These are phyloP conservation scores for Hypotaenidia okinawae DNA, from an alignment of 2,797 vertebrate genomes.

Conservation along the genomic window DNA sequence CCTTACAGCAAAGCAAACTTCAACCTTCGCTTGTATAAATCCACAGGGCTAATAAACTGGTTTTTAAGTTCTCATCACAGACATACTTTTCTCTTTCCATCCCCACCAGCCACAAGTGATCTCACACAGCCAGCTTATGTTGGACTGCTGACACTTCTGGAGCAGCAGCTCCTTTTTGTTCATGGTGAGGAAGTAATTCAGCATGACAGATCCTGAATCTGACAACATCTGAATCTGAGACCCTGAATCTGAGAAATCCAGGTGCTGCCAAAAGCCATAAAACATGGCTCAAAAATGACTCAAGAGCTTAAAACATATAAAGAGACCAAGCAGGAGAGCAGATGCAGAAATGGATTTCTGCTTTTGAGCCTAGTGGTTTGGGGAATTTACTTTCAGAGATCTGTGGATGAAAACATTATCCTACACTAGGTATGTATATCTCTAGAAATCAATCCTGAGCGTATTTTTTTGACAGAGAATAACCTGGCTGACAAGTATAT, in stretches of 20 bases:
- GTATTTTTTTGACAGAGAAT: not conserved
- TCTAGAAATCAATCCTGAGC: not conserved
- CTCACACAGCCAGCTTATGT: not conserved
- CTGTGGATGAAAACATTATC: not conserved
- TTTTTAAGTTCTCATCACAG: not conserved
- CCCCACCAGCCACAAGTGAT: not conserved
- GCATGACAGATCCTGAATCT: not conserved
- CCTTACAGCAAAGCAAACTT: not conserved
- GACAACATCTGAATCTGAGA: constrained; percentile 20
- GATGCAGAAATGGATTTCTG: not conserved
- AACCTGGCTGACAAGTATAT: not conserved
- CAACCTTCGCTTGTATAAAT: not conserved
- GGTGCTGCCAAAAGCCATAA: not conserved
- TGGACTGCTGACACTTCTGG: not conserved
- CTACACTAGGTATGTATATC: not conserved
- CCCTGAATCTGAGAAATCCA: not conserved
- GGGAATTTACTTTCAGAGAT: not conserved
- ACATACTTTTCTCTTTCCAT: not conserved
- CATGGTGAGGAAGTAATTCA: constrained; percentile 6
- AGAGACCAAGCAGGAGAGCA: not conserved
- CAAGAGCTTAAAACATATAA: not conserved
- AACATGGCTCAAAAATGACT: not conserved
- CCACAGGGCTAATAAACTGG: not conserved
- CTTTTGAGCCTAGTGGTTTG: not conserved
- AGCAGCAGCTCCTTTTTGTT: not conserved